phyloP scores from a whole-genome alignment of 2,797 vertebrate genomes.

The Sebastes cheni region DNA sequence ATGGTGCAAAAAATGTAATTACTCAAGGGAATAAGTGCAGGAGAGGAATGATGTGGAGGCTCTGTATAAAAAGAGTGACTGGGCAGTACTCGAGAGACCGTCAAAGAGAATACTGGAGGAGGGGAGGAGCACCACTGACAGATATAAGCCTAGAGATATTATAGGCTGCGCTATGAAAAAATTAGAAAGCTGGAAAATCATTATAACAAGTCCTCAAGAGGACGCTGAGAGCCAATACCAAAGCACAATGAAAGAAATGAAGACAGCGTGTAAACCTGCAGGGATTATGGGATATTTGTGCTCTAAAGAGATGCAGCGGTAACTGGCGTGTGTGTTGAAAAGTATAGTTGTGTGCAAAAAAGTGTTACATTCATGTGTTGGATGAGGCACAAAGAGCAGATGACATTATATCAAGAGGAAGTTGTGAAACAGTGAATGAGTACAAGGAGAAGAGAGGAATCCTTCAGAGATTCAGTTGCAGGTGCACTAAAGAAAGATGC shows the following conservation, averaged over 20 bases:
- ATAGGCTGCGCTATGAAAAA: slow-evolving; percentile 35
- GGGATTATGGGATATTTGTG: slow-evolving; percentile 48
- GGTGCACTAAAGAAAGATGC: neutral
- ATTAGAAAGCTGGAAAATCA: slow-evolving; percentile 52
- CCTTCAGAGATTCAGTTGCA: slow-evolving; percentile 10
- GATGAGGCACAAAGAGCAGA: slow-evolving; percentile 21
- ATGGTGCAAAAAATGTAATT: slow-evolving; percentile 56
- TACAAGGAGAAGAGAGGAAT: slow-evolving; percentile 2
- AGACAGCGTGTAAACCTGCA: slow-evolving; percentile 12
- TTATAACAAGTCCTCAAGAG: slow-evolving; percentile 56
- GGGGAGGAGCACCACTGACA: slow-evolving; percentile 49
- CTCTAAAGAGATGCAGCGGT: slow-evolving; percentile 25
- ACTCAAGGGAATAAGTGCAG: slow-evolving; percentile 50
- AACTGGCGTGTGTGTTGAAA: slow-evolving; percentile 15
- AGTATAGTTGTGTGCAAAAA: slow-evolving; percentile 2
- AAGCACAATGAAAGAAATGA: slow-evolving; percentile 28
- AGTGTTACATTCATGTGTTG: neutral
- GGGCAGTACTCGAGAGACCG: slow-evolving; percentile 51
- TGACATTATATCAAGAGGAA: slow-evolving; percentile 27
- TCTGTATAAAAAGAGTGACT: slow-evolving; percentile 45
- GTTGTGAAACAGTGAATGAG: slow-evolving; percentile 30
- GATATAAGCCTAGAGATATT: slow-evolving; percentile 49
- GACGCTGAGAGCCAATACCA: slow-evolving; percentile 18
- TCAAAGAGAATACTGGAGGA: slow-evolving; percentile 68
- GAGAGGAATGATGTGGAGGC: slow-evolving; percentile 48